Conservation (phyloP, 2,797 vertebrate species). For the Vireo griseus region DNA sequence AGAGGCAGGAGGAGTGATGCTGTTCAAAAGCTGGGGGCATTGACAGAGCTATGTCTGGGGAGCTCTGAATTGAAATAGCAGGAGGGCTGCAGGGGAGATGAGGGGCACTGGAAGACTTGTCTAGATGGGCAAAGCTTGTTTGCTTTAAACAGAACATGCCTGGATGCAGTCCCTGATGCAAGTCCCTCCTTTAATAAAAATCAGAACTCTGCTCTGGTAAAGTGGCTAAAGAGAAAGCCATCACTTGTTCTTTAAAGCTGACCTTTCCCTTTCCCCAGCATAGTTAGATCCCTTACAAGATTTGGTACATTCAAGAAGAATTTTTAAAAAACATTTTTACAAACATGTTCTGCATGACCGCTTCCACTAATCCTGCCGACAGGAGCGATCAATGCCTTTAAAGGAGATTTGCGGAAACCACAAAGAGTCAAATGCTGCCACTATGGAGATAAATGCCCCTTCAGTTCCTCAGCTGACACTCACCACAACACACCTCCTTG, state of each 20-base stretch:
- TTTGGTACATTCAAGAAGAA: slow-evolving; percentile 35
- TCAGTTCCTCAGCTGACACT: slow-evolving; percentile 66
- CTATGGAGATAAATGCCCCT: slow-evolving; percentile 80
- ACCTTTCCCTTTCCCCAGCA: slow-evolving; percentile 21
- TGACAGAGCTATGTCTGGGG: not conserved
- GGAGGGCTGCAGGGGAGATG: not conserved
- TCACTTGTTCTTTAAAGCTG: slow-evolving; percentile 41
- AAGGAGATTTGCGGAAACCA: slow-evolving; percentile 80
- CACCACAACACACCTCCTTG: slow-evolving; percentile 73
- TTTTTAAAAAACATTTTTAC: slow-evolving; percentile 58
- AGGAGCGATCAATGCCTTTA: slow-evolving; percentile 77
- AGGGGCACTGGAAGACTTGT: not conserved
- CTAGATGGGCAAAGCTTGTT: not conserved
- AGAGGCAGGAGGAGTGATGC: not conserved
- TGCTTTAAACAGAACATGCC: not conserved
- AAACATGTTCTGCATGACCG: slow-evolving; percentile 71
- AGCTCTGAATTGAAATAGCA: not conserved
- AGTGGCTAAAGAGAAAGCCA: slow-evolving; percentile 20
- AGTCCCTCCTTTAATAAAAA: slow-evolving; percentile 14
- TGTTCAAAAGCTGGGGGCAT: not conserved
- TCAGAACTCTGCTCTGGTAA: not conserved
- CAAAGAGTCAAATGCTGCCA: slow-evolving; percentile 76
- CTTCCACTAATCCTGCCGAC: slow-evolving; percentile 73
- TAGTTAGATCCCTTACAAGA: slow-evolving; percentile 57
- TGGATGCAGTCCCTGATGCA: not conserved